Conservation (phyloP, 2,113 vertebrate species). For the Pomatostomus ruficeps region DNA sequence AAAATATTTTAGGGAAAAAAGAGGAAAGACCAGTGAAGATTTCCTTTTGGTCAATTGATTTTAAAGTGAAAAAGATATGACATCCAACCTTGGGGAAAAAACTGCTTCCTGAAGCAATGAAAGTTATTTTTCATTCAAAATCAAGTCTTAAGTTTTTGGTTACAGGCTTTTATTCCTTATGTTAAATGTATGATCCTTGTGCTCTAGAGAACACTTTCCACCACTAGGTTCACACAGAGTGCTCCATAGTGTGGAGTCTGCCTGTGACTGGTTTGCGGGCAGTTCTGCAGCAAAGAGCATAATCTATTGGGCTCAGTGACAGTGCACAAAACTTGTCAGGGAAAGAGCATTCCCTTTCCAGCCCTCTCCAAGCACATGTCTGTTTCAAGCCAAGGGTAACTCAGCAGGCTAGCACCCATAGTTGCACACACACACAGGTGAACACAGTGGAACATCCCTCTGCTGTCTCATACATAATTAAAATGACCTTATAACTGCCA, state of each 20-base stretch:
- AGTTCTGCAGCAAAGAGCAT: neutral
- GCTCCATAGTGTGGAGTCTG: rapidly evolving
- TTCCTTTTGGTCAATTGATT: neutral
- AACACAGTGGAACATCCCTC: neutral
- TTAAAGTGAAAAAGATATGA: neutral
- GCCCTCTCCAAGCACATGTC: neutral
- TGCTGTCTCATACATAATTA: neutral
- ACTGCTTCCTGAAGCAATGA: neutral
- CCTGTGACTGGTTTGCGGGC: neutral
- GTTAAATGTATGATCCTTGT: neutral
- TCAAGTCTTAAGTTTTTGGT: neutral
- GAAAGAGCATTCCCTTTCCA: neutral
- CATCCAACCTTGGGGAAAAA: neutral
- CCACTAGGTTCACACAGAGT: rapidly evolving
- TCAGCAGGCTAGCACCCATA: neutral
- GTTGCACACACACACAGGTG: neutral
- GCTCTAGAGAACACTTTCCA: neutral
- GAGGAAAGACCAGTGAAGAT: neutral
- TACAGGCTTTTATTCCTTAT: neutral
- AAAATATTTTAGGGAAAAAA: neutral
- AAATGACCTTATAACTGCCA: neutral
- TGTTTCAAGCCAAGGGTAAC: neutral
- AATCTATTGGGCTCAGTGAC: neutral
- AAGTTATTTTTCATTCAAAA: neutral
- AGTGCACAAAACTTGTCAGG: neutral